A percentile compares a stretch with the other conserved stretches of the same genome.
Conservation (phyloP, 2,888 invertebrate genomes). For the Habrosyne pyritoides region DNA sequence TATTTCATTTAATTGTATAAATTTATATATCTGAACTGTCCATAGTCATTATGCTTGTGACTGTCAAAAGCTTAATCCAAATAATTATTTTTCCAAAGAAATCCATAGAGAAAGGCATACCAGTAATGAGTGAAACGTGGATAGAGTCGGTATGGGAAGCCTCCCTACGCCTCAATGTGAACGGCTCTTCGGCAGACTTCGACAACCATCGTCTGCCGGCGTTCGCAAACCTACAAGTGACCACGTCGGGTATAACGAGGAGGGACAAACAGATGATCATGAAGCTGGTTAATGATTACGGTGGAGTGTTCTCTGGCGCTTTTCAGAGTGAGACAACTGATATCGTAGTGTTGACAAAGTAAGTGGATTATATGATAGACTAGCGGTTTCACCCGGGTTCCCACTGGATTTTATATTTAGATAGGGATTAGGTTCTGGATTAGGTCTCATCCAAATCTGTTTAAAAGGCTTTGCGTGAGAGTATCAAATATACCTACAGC, state of each 20-base stretch:
- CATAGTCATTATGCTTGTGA: too few species aligned
- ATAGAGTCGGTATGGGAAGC: slow-evolving; percentile 91
- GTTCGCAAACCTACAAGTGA: slow-evolving; percentile 90
- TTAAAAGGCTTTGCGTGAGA: too few species aligned
- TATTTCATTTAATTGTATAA: too few species aligned
- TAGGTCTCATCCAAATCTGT: too few species aligned
- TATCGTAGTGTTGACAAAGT: slow-evolving; percentile 83
- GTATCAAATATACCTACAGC: too few species aligned
- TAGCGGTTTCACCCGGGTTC: too few species aligned
- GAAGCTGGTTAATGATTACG: slow-evolving; percentile 88
- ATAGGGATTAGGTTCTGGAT: too few species aligned
- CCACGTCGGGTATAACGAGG: slow-evolving; percentile 88
- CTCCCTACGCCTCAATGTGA: slow-evolving; percentile 84
- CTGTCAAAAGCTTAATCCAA: too few species aligned
- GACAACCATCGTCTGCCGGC: slow-evolving; percentile 83
- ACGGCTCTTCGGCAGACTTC: slow-evolving; percentile 86
- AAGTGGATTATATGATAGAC: slow-evolving; percentile 40
- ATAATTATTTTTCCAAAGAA: slow-evolving; percentile 72
- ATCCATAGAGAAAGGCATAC: slow-evolving; percentile 86
- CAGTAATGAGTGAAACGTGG: slow-evolving; percentile 92
- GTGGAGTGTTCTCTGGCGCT: slow-evolving; percentile 84
- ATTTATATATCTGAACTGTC: too few species aligned
- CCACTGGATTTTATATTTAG: too few species aligned
- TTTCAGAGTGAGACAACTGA: slow-evolving; percentile 81
- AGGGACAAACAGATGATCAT: slow-evolving; percentile 86